Evolutionary conservation across 2,113 vertebrate species (phyloP), one percentile per base, ranked within the genome.

Genomic region (Brachionichthys hirsutus): DNA sequence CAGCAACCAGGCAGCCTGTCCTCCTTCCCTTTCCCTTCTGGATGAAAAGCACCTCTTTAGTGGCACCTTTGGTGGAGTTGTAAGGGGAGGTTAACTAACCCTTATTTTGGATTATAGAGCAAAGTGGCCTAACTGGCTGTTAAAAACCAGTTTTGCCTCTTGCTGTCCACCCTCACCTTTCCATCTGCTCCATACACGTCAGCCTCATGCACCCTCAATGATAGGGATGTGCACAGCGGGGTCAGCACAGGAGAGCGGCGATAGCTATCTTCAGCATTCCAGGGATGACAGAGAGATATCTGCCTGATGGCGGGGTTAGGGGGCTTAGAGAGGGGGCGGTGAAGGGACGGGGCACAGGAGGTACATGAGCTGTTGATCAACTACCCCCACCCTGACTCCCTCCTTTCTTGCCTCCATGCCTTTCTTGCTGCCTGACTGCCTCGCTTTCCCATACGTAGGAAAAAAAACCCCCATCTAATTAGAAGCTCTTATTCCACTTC

Each of bases 231-330:
- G 59, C 73, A 70, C 61, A 38, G 77, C 61, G 63, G 73, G 86
- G 86, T 89, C 88, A 84, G 12, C 40, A 1, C 52, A 81, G 68
- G 75, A 72, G 72, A 77, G 78, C 93, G 86, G 91, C 85, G 93
- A 95, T 95, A 92, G 92, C 81, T 94, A 95, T 96, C 93, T 93
- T 84, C 89, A 88, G 90, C 94, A 95, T 95, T 97, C 94, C 93
- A 94, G 85, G 92, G 91, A 95, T 95, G 91, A 93, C 89, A 90
- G 86, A 87, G 85, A 84, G 88, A 88, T 92, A 90, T 85, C 87
- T 87, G 85, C 82, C 83, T 85, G 81, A 85, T 86, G 86, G 87
- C 82, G 77, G 78, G 78, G 84, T 84, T 86, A 76, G 80, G 75
- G 83, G 80, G 85, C 69, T 77, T 81, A 79, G 73, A 70, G 66